Evolutionary conservation across 2,888 invertebrate species (phyloP), one percentile per base, ranked within the genome.

Genomic region (Gastrophysa polygoni): DNA sequence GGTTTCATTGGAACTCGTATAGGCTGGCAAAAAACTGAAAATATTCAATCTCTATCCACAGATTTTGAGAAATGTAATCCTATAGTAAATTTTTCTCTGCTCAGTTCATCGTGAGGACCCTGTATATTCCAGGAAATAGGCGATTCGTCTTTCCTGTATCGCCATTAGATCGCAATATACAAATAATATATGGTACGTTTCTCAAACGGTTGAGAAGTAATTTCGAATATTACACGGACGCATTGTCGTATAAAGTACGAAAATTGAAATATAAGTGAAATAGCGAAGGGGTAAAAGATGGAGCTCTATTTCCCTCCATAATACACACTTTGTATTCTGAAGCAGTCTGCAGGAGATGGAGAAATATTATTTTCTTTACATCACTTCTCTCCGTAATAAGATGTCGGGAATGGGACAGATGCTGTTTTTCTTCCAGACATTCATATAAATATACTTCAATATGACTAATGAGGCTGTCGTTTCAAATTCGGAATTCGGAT

Each of bases 361-460:
- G 78, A 78, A 79, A 79, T 78, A 78, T 78, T 78, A 78, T 78
- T 78, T 78, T 77, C 78, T 77, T 77, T 77, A 75, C 77, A 76
- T 78, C 77, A 77, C 75, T 76, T 76, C 75, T 77, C 73, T 73
- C 57, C 72, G 73, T 77, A 77, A 77, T 75, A 77, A 75, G 76
- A 76, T 74, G 76, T 75, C 73, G 75, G 66, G 67, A 69, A 68
- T 70, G 69, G 68, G 70, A 70, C 71, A 68, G 63, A 73, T 67
- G 70, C 57, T 58, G 59, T 64, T 71, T 68, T 70, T 64, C 62
- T 62, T 59, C 58, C 60, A 61, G 58, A 63, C 63, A 59, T 59
- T 65, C 64, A 58, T 63, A 63, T 68, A 61, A 68, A 61, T 68
- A 65, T 65, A 55, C 63, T 59, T 65, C 68, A 64, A 63, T 68